Base-by-base conservation (phyloP, 1,140 invertebrate genomes). In the Anoplolepis gracilipes region DNA sequence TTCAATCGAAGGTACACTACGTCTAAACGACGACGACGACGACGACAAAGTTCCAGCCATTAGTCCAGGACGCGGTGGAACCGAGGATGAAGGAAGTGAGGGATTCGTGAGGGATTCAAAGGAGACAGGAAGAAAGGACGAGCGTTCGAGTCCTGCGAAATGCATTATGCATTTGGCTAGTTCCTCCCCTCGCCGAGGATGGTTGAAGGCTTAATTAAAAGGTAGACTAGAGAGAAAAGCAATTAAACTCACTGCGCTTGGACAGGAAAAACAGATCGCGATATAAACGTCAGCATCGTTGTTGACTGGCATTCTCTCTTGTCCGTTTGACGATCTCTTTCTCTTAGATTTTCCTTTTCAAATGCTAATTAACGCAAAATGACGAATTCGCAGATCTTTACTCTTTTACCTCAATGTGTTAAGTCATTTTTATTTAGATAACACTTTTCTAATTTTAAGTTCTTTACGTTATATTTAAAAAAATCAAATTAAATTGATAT, bases 81-180 rank as follows among this genome's bases (percentile, higher is more conserved):
- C 59, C 69, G 59, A 49, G 72, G 81, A 77, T 53, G 81, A 30
- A 64, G 36, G 73, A 42, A 64, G n/a, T n/a, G n/a, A n/a, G n/a
- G n/a, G n/a, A 84, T 36, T 84, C 61, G 57, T 22, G 53, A 57
- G 57, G 13, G 42, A 72, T 49, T 67, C 36, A 87, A 55, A 55
- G 55, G 49, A 22, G 53, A 86, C 39, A 79, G 77, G 72, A 86
- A 78, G 69, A 85, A 86, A 90, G 87, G 86, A 90, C 25, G 86
- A 57, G n/a, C 25, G 75, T 64, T 85, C 87, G 89, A 49, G 85
- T 81, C 85, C 91, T 87, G 90, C 88, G 87, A 91, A 93, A 93
- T 93, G 92, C 88, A 93, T 93, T 93, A 93, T 93, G 93, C 92
- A 93, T 93, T 90, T 88, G 90, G 89, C 88, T 84, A 93, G 84